These are phyloP conservation scores for Sus cebifrons DNA, from an alignment of 2,797 vertebrate species.

Conservation along the genomic window DNA sequence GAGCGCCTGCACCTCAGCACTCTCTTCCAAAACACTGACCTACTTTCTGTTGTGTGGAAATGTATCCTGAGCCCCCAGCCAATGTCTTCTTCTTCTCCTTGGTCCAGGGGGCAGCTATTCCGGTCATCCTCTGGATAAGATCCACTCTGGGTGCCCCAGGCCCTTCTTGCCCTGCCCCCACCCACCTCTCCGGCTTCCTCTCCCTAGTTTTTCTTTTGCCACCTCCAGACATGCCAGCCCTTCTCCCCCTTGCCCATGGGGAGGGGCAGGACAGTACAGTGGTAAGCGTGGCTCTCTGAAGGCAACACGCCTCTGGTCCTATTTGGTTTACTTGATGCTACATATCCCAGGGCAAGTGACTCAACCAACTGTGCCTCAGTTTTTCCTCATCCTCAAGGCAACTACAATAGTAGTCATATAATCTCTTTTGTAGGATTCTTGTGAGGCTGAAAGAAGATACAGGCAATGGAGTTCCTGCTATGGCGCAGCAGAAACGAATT, in stretches of 20 bases:
- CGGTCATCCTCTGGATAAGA: neutral
- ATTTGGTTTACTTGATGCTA: neutral
- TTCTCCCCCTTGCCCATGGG: accelerated
- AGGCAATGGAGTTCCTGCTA: too few species aligned
- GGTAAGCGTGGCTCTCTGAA: accelerated
- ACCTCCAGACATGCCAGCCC: neutral
- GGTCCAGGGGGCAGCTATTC: neutral
- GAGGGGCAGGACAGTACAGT: neutral
- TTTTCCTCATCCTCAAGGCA: slow-evolving; percentile 20
- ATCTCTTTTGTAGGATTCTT: neutral
- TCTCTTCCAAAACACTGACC: slow-evolving; percentile 64
- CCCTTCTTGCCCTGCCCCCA: neutral
- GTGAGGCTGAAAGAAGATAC: slow-evolving; percentile 36
- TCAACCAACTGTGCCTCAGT: neutral
- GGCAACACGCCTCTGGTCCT: too few species aligned
- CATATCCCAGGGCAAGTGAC: neutral
- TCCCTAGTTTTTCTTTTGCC: neutral
- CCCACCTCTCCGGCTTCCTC: neutral
- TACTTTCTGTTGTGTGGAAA: slow-evolving; percentile 47
- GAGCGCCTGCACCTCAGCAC: neutral
- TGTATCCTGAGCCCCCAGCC: neutral
- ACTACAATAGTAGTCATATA: neutral
- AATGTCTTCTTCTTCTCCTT: neutral
- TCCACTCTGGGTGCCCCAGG: neutral
- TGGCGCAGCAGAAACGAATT: too few species aligned